A percentile compares a stretch with the other conserved stretches of the same genome.
phyloP scores from a whole-genome alignment of 2,888 invertebrate species.

The Tiliacea citrago region DNA sequence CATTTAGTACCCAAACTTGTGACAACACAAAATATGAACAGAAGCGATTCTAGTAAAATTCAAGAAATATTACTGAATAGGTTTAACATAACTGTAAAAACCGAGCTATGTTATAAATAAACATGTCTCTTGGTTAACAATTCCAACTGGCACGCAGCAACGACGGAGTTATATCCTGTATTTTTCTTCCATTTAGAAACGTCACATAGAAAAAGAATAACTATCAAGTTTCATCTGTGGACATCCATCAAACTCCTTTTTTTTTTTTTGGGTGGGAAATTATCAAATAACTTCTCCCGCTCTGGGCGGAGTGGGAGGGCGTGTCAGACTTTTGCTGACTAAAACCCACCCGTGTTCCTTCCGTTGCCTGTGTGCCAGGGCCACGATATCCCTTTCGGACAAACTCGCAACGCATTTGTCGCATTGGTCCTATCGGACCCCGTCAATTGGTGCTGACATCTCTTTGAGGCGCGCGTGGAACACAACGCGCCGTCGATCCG shows the following conservation, averaged over 20 bases:
- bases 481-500: too few relatives aligned
- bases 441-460: too few relatives aligned
- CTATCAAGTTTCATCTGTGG: conserved; percentile 7
- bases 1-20: neutral
- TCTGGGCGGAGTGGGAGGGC: too few relatives aligned
- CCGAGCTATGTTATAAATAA: neutral
- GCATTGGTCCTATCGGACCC: too few relatives aligned
- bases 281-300: too few relatives aligned
- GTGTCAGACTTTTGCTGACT: too few relatives aligned
- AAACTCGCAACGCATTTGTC: too few relatives aligned
- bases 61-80: neutral
- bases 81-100: neutral
- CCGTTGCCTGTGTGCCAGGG: too few relatives aligned
- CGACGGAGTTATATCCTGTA: neutral
- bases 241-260: neutral
- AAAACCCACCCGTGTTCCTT: too few relatives aligned
- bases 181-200: conserved; percentile 24
- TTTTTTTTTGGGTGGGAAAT: too few relatives aligned
- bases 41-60: neutral
- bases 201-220: conserved; percentile 3
- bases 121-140: neutral
- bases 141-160: neutral
- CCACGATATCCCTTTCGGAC: too few relatives aligned
- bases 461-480: too few relatives aligned
- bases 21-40: neutral